A percentile compares a stretch with the other conserved stretches of the same genome.
Conservation (phyloP, 2,888 invertebrate species). For the Autographa gamma region DNA sequence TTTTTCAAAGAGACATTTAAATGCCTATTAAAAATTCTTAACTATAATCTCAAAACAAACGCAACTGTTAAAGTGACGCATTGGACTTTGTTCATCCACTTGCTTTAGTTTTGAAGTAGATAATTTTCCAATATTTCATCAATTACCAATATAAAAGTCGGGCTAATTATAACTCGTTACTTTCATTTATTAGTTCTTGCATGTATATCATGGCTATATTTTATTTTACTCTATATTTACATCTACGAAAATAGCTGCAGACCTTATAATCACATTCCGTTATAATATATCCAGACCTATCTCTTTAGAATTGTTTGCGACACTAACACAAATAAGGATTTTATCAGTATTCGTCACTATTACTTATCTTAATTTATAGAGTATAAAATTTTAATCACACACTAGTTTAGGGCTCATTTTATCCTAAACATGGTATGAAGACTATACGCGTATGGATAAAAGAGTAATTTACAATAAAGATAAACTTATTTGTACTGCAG, state of each 20-base stretch:
- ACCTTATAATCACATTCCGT: not conserved
- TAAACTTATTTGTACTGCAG: conserved; percentile 24
- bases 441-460: conserved; percentile 16
- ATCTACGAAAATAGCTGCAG: not conserved
- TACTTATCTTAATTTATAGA: not conserved
- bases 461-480: conserved; percentile 41
- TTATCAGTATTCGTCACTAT: conserved; percentile 1
- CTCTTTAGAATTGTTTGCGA: not conserved
- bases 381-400: conserved; percentile 7
- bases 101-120: no score
- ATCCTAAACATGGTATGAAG: not conserved
- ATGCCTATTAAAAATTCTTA: not conserved
- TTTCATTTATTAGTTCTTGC: no score
- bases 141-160: no score
- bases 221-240: no score
- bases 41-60: no score
- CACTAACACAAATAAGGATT: conserved; percentile 1
- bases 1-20: conserved; percentile 5
- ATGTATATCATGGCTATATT: no score
- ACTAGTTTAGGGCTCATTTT: not conserved
- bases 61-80: no score
- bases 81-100: no score
- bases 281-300: not conserved
- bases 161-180: no score
- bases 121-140: no score